Evolutionary conservation across 2,888 invertebrate genomes (phyloP), one percentile per base, ranked within the genome.

Genomic region (Eristalinus sepulchralis): DNA sequence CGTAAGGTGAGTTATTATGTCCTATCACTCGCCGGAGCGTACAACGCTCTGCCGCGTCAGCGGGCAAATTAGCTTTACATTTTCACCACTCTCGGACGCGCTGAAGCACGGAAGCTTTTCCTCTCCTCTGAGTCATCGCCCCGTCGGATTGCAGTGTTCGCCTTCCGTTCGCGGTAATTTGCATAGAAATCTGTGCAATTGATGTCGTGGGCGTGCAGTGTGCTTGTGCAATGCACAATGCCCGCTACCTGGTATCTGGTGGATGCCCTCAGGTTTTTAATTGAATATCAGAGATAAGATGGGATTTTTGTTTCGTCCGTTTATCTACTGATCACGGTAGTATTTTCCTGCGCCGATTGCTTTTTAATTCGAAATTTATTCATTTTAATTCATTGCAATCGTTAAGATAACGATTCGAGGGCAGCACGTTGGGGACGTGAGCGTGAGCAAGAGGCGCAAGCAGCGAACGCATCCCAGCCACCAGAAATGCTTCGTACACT

Each of bases 301-400:
- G 13, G 24, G 24, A 55, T 2, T 55, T 63, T 13, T 62, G 55
- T 22, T 55, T 9, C 1, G n/a, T 33, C 39, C 70, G 68, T 55
- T 83, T 80, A 72, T 64, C 76, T 33, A 63, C 68, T 22, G 77
- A 81, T 82, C 81, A 39, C 60, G 77, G 66, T 60, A 39, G 66
- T 60, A 39, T 80, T 27, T 53, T 36, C 71, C 67, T 9, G 31
- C 59, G 67, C 57, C 76, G 81, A 85, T 81, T 75, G 84, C 76
- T 80, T 80, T 71, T 85, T 85, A 71, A 84, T 77, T 81, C 67
- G 72, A 82, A 85, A 85, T 81, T 78, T 85, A 85, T 85, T 81
- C 77, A 81, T 73, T 83, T 47, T 86, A 83, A 86, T 86, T 86
- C 86, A 83, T 82, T 82, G 82, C 86, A 86, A 79, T 86, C 86